A percentile compares a stretch with the other conserved stretches of the same genome.
These are phyloP conservation scores for Drosophila rellima DNA, from an alignment of 2,888 invertebrate genomes.

Conservation along the genomic window DNA sequence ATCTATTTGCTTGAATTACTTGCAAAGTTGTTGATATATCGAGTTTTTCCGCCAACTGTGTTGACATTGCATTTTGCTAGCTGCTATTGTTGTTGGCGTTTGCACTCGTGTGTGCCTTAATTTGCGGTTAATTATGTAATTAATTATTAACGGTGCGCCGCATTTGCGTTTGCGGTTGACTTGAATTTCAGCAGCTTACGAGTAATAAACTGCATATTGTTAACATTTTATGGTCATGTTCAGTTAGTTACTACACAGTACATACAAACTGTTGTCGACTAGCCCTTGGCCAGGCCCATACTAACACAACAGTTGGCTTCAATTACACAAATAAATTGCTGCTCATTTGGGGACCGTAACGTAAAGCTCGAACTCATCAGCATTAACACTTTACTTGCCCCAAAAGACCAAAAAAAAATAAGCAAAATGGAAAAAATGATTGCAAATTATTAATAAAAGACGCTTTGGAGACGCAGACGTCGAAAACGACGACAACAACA, in stretches of 20 bases:
- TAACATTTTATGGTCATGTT: constrained; percentile 56
- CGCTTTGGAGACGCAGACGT: constrained; percentile 10
- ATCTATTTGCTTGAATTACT: constrained; percentile 31
- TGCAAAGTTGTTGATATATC: constrained; percentile 6
- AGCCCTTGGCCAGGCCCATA: not conserved
- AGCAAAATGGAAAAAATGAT: constrained; percentile 22
- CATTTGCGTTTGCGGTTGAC: constrained; percentile 54
- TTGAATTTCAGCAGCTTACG: constrained; percentile 43
- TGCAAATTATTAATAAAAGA: constrained; percentile 55
- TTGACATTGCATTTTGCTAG: constrained; percentile 46
- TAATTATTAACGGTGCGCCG: constrained; percentile 77
- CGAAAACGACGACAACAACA: not conserved
- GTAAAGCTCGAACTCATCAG: constrained; percentile 31
- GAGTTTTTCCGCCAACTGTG: constrained; percentile 59
- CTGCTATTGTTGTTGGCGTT: constrained; percentile 13
- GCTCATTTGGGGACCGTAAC: constrained; percentile 39
- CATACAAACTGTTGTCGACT: constrained; percentile 26
- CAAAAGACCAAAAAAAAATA: not conserved
- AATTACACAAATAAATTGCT: constrained; percentile 58
- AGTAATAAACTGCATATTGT: constrained; percentile 36
- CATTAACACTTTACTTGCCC: constrained; percentile 55
- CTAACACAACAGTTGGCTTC: constrained; percentile 24
- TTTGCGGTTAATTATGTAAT: constrained; percentile 81
- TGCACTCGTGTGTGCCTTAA: constrained; percentile 68
- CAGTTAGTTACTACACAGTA: constrained; percentile 16